Percentiles rank a stretch among this genome's conserved stretches.
These are phyloP conservation scores for Marronus borbonicus DNA, from an alignment of 2,888 invertebrate species.

Conservation along the genomic window DNA sequence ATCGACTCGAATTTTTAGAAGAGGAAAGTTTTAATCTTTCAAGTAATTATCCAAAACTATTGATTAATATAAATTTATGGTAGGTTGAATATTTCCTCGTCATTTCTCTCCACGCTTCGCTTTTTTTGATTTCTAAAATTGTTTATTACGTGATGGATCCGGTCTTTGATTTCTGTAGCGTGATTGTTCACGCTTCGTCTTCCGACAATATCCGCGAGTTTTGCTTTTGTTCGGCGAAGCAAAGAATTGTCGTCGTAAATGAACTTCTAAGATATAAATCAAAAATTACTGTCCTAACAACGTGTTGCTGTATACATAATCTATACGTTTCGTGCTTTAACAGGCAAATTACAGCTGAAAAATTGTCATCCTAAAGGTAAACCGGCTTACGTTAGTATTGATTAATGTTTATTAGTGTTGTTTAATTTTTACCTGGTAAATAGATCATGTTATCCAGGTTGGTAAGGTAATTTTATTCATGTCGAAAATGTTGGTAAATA, in stretches of 20 bases:
- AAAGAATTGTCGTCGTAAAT: background rate
- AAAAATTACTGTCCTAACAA: background rate
- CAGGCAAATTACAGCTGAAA: background rate
- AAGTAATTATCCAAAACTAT: background rate
- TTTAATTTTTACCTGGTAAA: background rate
- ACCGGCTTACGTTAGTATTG: background rate
- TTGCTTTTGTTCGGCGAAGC: conserved; percentile 2
- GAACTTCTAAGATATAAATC: background rate
- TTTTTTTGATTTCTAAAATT: background rate
- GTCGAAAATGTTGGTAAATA: too few relatives aligned
- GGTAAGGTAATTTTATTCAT: too few relatives aligned
- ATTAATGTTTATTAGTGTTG: background rate
- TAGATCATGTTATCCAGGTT: background rate
- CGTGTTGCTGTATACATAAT: background rate
- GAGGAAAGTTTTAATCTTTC: background rate
- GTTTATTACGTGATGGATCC: background rate
- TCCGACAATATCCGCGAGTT: background rate
- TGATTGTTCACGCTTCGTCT: background rate
- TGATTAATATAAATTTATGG: background rate
- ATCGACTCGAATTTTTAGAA: too few relatives aligned
- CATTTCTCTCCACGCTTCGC: background rate
- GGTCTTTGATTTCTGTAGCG: background rate
- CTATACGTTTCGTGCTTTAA: background rate
- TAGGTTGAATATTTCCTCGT: background rate
- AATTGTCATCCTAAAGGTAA: background rate